phyloP scores from a whole-genome alignment of 2,888 invertebrate species.

The Spodoptera exigua region DNA sequence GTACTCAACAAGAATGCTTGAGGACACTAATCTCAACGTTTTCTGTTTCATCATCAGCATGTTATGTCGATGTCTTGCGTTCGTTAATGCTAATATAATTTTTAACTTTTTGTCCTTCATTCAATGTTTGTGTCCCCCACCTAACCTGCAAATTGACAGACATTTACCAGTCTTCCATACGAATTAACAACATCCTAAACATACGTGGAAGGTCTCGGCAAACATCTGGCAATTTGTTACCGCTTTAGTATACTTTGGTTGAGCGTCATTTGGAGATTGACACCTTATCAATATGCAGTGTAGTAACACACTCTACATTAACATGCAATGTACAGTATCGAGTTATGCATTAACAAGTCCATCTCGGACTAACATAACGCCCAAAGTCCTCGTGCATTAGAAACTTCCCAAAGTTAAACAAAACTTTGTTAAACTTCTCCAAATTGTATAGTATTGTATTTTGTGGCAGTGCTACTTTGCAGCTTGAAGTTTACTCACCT shows the following conservation, averaged over 20 bases:
- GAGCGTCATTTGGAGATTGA: slow-evolving; percentile 58
- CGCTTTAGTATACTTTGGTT: slow-evolving; percentile 53
- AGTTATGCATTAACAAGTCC: slow-evolving; percentile 12
- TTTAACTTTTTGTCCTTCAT: slow-evolving; percentile 51
- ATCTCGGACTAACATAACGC: slow-evolving; percentile 33
- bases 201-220: slow-evolving; percentile 9
- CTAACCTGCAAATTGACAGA: slow-evolving; percentile 48
- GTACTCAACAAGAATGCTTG: slow-evolving; percentile 55
- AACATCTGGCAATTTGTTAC: slow-evolving; percentile 53
- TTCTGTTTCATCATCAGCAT: slow-evolving; percentile 67
- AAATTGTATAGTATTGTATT: slow-evolving; percentile 30
- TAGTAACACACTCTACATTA: slow-evolving; percentile 30
- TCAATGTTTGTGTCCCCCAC: slow-evolving; percentile 49
- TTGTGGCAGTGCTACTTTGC: slow-evolving; percentile 13
- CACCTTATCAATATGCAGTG: slow-evolving; percentile 34
- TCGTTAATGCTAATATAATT: slow-evolving; percentile 59
- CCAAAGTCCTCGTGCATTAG: slow-evolving; percentile 20
- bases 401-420: slow-evolving; percentile 31
- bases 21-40: slow-evolving; percentile 57
- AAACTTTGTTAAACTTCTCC: slow-evolving; percentile 24
- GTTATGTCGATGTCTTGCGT: slow-evolving; percentile 65
- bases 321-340: slow-evolving; percentile 27
- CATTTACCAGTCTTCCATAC: slow-evolving; percentile 12
- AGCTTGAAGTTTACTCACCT: slow-evolving; percentile 22
- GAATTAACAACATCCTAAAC: neutral